Conservation (phyloP, 1,140 invertebrate species). For the Trichomalopsis sarcophagae region DNA sequence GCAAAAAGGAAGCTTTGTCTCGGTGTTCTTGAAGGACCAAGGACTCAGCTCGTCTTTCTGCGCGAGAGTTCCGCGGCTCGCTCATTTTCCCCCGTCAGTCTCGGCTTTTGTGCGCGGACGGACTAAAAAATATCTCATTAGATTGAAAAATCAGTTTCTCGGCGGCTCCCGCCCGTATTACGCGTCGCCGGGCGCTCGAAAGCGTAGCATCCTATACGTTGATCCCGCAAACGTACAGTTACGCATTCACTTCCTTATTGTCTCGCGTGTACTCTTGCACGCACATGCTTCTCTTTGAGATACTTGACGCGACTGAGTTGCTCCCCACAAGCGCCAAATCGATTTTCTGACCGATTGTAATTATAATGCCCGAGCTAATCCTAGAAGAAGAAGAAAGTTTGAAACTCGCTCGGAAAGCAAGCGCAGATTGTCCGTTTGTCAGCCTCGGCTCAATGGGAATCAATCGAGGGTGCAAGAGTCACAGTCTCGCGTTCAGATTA, state of each 20-base stretch:
- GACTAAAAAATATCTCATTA: background rate
- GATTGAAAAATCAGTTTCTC: background rate
- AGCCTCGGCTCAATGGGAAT: background rate
- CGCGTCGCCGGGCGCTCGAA: background rate
- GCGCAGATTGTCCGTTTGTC: background rate
- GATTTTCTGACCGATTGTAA: background rate
- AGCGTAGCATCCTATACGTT: no score
- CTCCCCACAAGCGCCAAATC: no score
- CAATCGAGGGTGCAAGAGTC: constrained; percentile 14
- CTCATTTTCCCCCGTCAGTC: background rate
- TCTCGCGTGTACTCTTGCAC: no score
- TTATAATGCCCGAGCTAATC: background rate
- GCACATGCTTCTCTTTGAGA: no score
- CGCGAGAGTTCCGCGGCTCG: background rate
- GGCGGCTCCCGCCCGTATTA: background rate
- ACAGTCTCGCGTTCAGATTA: background rate
- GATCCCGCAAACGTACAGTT: no score
- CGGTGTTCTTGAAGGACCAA: background rate
- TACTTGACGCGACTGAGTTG: no score
- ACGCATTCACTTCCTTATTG: no score
- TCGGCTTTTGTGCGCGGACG: background rate
- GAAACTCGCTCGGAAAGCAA: background rate
- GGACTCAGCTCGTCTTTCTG: background rate
- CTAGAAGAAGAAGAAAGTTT: background rate
- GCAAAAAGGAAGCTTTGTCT: background rate